These are phyloP conservation scores for Sceloporus tristichus DNA, from an alignment of 2,113 vertebrate genomes.

Conservation along the genomic window DNA sequence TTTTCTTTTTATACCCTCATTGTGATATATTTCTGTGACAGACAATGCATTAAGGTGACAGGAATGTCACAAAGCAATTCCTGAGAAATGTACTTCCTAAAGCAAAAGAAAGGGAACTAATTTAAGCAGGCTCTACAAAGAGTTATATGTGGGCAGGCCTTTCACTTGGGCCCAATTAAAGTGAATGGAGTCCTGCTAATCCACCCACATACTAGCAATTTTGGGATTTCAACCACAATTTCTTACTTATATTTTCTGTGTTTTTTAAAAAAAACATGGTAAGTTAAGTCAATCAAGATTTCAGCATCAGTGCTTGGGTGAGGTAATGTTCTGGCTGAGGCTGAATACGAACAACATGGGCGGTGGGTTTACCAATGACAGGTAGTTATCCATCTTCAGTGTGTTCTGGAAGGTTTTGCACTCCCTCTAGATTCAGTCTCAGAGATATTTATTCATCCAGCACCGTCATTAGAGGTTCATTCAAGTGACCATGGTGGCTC, in stretches of 20 bases:
- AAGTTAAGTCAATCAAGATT: background rate
- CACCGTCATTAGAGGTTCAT: no score
- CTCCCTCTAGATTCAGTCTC: no score
- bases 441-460: no score
- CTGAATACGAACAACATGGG: background rate
- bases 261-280: background rate
- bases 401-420: no score
- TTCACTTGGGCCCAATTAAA: conserved; percentile 6
- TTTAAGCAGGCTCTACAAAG: background rate
- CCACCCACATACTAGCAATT: conserved; percentile 3
- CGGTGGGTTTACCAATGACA: no score
- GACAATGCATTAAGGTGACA: background rate
- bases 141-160: background rate
- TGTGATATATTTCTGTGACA: conserved; percentile 17
- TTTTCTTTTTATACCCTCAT: background rate
- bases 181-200: conserved; percentile 6
- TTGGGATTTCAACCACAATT: background rate
- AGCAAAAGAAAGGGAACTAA: background rate
- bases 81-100: background rate
- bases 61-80: conserved; percentile 13
- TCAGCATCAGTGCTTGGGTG: background rate
- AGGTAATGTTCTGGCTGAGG: background rate
- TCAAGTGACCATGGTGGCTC: no score
- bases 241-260: background rate
- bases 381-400: no score